A percentile compares a stretch with the other conserved stretches of the same genome.
These are phyloP conservation scores for Spodoptera litura DNA, from an alignment of 1,140 invertebrate genomes.

Conservation along the genomic window DNA sequence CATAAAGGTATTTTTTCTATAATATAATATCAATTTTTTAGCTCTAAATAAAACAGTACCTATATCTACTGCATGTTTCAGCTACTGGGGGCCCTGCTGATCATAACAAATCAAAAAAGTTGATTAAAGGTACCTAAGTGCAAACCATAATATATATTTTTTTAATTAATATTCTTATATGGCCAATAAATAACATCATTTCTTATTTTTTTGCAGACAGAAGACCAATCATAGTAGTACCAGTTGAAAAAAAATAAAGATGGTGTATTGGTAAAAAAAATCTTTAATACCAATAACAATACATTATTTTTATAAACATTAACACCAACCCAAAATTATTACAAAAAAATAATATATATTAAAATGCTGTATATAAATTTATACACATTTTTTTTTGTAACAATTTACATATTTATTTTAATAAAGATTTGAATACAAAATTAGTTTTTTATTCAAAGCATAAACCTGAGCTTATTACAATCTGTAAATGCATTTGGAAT, in stretches of 20 bases:
- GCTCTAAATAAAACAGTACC: neutral
- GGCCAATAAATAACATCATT: neutral
- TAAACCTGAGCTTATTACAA: constrained; percentile 4
- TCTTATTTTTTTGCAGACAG: constrained; percentile 54
- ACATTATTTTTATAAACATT: neutral
- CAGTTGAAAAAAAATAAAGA: constrained; percentile 58
- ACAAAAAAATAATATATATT: constrained; percentile 3
- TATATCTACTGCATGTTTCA: constrained; percentile 47
- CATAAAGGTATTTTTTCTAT: constrained; percentile 55
- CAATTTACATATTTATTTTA: neutral
- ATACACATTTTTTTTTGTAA: neutral
- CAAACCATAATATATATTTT: neutral
- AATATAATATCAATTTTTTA: neutral
- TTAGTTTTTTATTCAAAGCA: neutral
- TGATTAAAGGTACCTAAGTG: constrained; percentile 51
- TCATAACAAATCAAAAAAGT: constrained; percentile 59
- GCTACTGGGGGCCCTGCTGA: constrained; percentile 50
- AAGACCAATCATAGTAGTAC: constrained; percentile 64
- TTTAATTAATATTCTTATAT: too few species aligned
- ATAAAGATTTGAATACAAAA: constrained; percentile 5
- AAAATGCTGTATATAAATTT: constrained; percentile 7
- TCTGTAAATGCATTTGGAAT: constrained; percentile 34
- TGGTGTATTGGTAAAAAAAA: constrained; percentile 18
- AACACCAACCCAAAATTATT: neutral
- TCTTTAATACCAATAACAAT: constrained; percentile 22